Base-by-base conservation (phyloP, 1,140 invertebrate species). In the Trachymyrmex septentrionalis region DNA sequence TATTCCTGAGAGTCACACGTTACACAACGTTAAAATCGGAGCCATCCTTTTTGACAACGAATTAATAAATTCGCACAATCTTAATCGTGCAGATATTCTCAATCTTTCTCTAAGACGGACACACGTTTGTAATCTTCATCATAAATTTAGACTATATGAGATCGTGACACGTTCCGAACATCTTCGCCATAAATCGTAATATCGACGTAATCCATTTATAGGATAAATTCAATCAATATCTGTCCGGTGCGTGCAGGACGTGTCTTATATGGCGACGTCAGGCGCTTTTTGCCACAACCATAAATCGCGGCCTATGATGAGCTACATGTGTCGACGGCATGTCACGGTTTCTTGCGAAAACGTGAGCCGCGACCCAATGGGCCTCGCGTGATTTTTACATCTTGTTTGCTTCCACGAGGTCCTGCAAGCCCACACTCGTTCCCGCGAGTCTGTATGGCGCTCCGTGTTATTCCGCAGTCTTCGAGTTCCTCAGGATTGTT, bases 241-340 rank as follows among this genome's bases (percentile, higher is more conserved):
- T 87, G 92, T 92, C 88, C 76, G 57, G 73, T 86, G 86, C 78
- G 67, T 30, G 80, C 71, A 67, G 87, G 86, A 78, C 89, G 81
- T 86, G 91, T 90, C 92, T 92, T 93, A 93, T 93, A 93, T 87
- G 92, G 93, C 72, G 88, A 88, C 88, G 69, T 24, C 80, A 38
- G 86, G 69, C 64, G 72, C 53, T 93, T 92, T 92, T 93, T 93
- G 88, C 80, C 73, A 71, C 87, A 90, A 91, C 92, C 92, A 93
- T 95, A 94, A 95, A 94, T 95, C 92, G 92, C 89, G 90, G 85
- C 89, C 93, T 94, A 94, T 94, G 93, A 94, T 94, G 93, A 92
- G 91, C 93, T 93, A 95, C 94, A 94, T 94, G 94, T 94, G 94
- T 94, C 92, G 92, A 93, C 93, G 93, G 92, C 93, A 93, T 93